These are phyloP conservation scores for Saccostrea cuccullata DNA, from an alignment of 1,140 invertebrate species.

Conservation along the genomic window DNA sequence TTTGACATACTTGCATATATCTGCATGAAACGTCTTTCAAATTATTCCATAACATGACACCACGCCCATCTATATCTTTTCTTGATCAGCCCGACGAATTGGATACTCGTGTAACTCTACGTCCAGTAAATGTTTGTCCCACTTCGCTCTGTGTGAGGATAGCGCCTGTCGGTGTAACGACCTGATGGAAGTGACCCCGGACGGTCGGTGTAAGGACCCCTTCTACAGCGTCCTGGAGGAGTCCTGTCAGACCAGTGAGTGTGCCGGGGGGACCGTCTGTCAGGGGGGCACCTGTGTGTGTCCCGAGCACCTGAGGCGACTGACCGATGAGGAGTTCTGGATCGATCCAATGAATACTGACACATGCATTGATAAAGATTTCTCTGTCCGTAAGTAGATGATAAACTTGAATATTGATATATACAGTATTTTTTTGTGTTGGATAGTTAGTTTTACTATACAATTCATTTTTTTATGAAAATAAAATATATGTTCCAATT, in stretches of 20 bases:
- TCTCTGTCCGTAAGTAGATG: not conserved
- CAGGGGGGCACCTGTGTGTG: constrained; percentile 43
- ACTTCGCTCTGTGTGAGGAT: constrained; percentile 46
- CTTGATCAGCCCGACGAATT: constrained; percentile 40
- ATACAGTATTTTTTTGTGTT: too few species aligned
- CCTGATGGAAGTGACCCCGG: constrained; percentile 40
- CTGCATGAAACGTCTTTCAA: too few species aligned
- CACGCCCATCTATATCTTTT: too few species aligned
- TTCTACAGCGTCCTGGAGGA: constrained; percentile 43
- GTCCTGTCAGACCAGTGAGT: constrained; percentile 26
- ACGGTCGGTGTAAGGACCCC: constrained; percentile 53
- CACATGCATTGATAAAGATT: constrained; percentile 17
- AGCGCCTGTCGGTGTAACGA: constrained; percentile 41
- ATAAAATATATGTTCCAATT: too few species aligned
- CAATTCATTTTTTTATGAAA: too few species aligned
- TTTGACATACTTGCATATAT: too few species aligned
- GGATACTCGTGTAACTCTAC: constrained; percentile 44
- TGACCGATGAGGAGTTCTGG: constrained; percentile 53
- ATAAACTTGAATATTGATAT: too few species aligned
- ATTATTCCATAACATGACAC: too few species aligned
- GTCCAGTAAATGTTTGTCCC: constrained; percentile 47
- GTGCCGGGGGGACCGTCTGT: constrained; percentile 42
- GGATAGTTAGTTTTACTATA: too few species aligned
- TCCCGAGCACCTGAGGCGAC: constrained; percentile 22
- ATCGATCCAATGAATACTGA: constrained; percentile 40